These are phyloP conservation scores for Aptenodytes forsteri DNA, from an alignment of 2,113 vertebrate genomes.

Conservation along the genomic window DNA sequence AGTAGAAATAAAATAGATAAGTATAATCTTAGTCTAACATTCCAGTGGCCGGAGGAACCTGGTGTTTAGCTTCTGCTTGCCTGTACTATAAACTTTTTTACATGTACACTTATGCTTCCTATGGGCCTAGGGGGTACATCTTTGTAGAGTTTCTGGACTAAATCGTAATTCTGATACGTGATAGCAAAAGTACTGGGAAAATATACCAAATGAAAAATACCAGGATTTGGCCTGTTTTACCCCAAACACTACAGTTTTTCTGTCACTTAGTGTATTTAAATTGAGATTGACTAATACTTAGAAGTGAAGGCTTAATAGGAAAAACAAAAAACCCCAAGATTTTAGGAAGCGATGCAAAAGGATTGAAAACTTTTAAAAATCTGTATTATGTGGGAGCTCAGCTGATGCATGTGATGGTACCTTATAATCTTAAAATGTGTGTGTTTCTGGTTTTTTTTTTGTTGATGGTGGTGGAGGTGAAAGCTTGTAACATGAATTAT, in stretches of 20 bases:
- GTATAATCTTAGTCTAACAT: rapidly evolving
- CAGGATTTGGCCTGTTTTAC: neutral
- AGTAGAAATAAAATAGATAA: neutral
- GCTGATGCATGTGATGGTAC: neutral
- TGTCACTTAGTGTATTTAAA: neutral
- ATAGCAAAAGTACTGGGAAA: neutral
- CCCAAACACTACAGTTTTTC: neutral
- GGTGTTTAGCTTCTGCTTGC: neutral
- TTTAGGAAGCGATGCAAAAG: neutral
- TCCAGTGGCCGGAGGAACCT: neutral
- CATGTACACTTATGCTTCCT: rapidly evolving
- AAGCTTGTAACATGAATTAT: rapidly evolving
- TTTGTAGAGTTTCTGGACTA: neutral
- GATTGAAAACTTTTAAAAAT: neutral
- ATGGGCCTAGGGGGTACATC: rapidly evolving
- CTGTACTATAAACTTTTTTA: neutral
- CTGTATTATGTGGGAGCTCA: neutral
- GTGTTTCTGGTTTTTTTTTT: neutral
- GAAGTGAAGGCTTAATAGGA: neutral
- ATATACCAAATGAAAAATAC: neutral
- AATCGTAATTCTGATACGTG: neutral
- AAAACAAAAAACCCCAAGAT: rapidly evolving
- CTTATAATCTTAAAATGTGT: neutral
- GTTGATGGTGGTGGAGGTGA: too few relatives aligned
- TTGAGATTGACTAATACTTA: neutral